Base-by-base conservation (phyloP, 2,113 vertebrate genomes). In the Amia ocellicauda region DNA sequence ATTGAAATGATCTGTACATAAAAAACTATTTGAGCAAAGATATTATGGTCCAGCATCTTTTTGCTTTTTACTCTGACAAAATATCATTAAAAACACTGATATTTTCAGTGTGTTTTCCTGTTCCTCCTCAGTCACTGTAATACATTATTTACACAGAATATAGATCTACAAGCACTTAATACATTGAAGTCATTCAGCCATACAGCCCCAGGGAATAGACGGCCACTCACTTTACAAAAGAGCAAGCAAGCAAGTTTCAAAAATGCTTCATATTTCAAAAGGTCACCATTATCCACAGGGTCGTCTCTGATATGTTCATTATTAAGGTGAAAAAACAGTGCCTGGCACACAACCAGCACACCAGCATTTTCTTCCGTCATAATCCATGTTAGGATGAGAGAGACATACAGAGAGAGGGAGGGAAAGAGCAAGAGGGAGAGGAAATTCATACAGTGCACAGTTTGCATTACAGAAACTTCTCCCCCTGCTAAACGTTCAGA, bases 271-370 rank as follows among this genome's bases (percentile, higher is more conserved):
- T 63, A 66, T 75, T 74, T 76, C 62, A 69, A 87, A 87, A 90
- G 85, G 88, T 88, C 85, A 88, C 61, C 58, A 41, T 77, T 78
- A 79, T 83, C 83, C 85, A 83, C 73, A 1, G 79, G 80, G 78
- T 81, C 77, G 70, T 66, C 78, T 85, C 74, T 87, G 82, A 85
- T 88, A 85, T 82, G 88, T 88, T 80, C 80, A 85, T 83, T 83
- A 86, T 72, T 62, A 69, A 74, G 71, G 81, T 61, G 70, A 61
- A 70, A 73, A 79, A 64, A 51, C 65, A 26, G 17, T 71, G 70
- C 41, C 3, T 59, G 58, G 63, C 60, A 45, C 64, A n/a, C 68
- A 62, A 69, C 75, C 69, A 22, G 70, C 75, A 73, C 73, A 66
- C 78, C 78, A 75, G 78, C 79, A 76, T 83, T 73, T 75, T 79